Percentiles rank a stretch among this genome's conserved stretches.
Evolutionary conservation across 2,113 vertebrate genomes (phyloP).

Genomic region (crab-eating macaque (Macaca fascicularis)): DNA sequence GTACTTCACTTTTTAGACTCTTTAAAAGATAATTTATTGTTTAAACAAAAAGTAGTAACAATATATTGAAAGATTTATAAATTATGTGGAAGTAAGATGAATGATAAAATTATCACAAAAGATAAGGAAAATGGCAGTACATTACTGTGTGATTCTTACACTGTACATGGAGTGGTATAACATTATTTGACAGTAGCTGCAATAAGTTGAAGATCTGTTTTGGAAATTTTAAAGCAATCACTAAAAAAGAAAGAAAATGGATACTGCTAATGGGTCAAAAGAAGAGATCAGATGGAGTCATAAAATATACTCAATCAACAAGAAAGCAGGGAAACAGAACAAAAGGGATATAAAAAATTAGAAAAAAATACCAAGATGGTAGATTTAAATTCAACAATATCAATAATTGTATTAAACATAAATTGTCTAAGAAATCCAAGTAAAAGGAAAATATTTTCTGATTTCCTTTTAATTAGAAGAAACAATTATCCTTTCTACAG

Average conservation of each 20-base stretch:
- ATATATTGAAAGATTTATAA: not conserved
- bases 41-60: not conserved
- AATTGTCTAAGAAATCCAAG: not conserved
- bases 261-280: not conserved
- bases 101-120: not conserved
- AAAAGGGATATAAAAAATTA: too few relatives aligned
- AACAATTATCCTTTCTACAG: not conserved
- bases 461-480: not conserved
- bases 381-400: not conserved
- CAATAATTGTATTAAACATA: not conserved
- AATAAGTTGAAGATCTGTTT: not conserved
- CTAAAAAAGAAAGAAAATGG: not conserved
- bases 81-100: not conserved
- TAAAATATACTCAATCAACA: too few relatives aligned
- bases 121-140: not conserved
- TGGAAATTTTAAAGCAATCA: not conserved
- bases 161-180: not conserved
- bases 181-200: not conserved
- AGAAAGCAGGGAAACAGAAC: too few relatives aligned
- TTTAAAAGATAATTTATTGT: not conserved
- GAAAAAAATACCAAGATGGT: too few relatives aligned
- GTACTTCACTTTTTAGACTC: not conserved
- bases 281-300: not conserved
- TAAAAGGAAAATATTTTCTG: not conserved
- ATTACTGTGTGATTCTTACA: not conserved